Conservation (phyloP, 2,888 invertebrate species). For the Eupithecia subumbrata region DNA sequence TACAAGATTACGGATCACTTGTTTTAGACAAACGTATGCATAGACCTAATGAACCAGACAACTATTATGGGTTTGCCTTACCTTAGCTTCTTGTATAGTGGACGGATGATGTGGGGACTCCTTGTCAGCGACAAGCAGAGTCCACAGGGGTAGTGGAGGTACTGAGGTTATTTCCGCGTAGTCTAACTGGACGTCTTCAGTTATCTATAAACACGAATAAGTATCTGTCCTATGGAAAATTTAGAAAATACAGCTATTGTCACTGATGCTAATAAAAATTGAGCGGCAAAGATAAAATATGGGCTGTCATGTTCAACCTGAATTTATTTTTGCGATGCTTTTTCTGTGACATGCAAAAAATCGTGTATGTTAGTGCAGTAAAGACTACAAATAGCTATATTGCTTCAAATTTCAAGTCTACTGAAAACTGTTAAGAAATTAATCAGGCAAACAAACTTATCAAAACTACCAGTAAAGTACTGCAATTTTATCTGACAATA, state of each 20-base stretch:
- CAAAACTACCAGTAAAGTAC: not conserved
- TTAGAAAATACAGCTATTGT: not conserved
- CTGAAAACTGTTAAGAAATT: not conserved
- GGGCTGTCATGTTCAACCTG: not conserved
- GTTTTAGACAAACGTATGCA: too few species aligned
- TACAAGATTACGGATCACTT: too few species aligned
- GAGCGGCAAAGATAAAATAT: not conserved
- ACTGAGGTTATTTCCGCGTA: constrained; percentile 99
- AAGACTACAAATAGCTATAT: not conserved
- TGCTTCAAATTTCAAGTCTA: not conserved
- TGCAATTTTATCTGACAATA: not conserved
- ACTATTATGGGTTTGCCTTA: constrained; percentile 37
- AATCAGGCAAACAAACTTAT: not conserved
- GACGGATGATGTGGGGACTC: constrained; percentile 87
- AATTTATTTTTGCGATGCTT: not conserved
- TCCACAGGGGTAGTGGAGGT: constrained; percentile 98
- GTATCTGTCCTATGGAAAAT: not conserved
- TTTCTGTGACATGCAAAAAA: not conserved
- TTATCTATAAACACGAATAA: constrained; percentile 78
- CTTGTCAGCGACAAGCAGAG: constrained; percentile 96
- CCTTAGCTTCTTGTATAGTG: constrained; percentile 82
- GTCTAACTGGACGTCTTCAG: constrained; percentile 94
- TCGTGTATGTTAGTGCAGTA: not conserved
- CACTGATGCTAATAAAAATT: not conserved
- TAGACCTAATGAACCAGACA: too few species aligned